Evolutionary conservation across 2,888 invertebrate species (phyloP), one percentile per base, ranked within the genome.

Genomic region (Drosophila falleni): DNA sequence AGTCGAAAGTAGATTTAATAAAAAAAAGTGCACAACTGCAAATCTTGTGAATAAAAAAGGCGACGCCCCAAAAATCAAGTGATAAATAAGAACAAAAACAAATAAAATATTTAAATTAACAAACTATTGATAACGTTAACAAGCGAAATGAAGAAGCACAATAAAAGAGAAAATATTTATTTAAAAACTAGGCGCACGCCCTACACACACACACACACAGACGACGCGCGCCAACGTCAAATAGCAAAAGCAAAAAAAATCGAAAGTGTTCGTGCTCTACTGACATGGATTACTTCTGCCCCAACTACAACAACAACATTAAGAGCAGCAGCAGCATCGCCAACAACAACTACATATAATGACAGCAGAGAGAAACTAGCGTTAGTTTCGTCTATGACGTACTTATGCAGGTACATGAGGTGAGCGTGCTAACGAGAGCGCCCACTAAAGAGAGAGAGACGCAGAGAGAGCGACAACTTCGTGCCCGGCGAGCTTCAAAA

Each of bases 261-360:
- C 81, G 90, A 91, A 89, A 91, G 91, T 91, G 91, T 86, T 91
- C 89, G 91, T 91, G 91, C 80, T 91, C 91, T 86, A 91, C 91
- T 91, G 90, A 91, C 91, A 91, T 83, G 87, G 88, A 91, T 91
- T 90, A 86, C 81, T 89, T 87, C 78, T 83, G 69, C 81, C 79
- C 69, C 51, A 55, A 55, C 65, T 67, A 63, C 61, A 62, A 67
- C 50, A 59, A 41, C 46, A 44, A 29, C 37, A 29, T 6, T 0
- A 31, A 31, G 9, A 60, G n/a, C 29, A 31, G 41, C n/a, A 41
- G 29, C 49, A 41, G 19, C 59, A 19, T 16, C 68, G 53, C 10
- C 55, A 15, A 44, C 55, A 60, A n/a, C 70, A 60, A 49, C 35
- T 53, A 29, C 29, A 29, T 29, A 46, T 41, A 62, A 53, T 29